phyloP scores from a whole-genome alignment of 2,888 invertebrate genomes.

The Trachelus stipa region DNA sequence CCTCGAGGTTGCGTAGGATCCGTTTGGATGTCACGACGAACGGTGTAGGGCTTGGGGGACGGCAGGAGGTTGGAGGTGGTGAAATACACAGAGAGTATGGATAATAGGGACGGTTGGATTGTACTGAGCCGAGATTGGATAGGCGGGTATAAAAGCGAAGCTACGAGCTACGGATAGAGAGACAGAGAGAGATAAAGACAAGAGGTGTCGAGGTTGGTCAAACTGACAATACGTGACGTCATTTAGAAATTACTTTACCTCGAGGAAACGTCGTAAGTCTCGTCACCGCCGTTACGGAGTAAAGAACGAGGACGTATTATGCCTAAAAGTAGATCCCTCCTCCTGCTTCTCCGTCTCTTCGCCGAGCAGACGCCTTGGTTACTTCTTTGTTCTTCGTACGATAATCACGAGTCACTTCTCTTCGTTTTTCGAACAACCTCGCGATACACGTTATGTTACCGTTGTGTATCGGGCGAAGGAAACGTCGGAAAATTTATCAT shows the following conservation, averaged over 20 bases:
- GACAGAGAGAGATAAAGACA: neutral
- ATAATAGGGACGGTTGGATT: neutral
- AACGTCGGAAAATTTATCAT: neutral
- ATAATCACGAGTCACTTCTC: too few species aligned
- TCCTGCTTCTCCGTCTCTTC: neutral
- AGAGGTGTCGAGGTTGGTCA: slow-evolving; percentile 49
- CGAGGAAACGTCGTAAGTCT: slow-evolving; percentile 35
- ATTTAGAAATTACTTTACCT: slow-evolving; percentile 52
- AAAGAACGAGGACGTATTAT: neutral
- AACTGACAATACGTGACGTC: slow-evolving; percentile 48
- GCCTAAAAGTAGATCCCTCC: neutral
- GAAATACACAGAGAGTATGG: neutral
- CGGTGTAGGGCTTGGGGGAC: neutral
- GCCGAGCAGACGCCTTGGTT: neutral
- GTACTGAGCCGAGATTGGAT: neutral
- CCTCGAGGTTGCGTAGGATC: neutral
- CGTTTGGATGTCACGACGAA: neutral
- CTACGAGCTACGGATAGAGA: neutral
- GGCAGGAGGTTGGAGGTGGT: neutral
- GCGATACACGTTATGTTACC: neutral
- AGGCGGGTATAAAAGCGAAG: neutral
- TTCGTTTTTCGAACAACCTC: neutral
- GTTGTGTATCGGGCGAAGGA: neutral
- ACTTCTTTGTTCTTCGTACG: neutral
- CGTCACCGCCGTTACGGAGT: slow-evolving; percentile 12